Conservation (phyloP, 2,113 vertebrate genomes). For the Cepphus grylle region DNA sequence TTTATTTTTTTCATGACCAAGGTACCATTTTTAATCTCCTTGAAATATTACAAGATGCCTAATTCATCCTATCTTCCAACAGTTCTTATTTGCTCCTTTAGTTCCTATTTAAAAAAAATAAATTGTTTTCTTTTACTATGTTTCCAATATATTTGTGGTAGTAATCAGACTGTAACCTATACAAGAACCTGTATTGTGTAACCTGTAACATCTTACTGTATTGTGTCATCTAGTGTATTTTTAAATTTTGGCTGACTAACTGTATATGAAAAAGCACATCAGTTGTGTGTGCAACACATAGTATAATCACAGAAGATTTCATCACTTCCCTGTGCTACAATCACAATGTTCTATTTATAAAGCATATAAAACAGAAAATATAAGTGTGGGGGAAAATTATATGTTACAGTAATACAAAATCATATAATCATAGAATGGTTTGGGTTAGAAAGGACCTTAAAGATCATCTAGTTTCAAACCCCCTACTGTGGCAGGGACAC, state of each 20-base stretch:
- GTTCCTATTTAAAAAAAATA: not conserved
- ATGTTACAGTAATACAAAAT: not conserved
- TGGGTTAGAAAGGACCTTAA: no score
- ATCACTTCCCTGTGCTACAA: not conserved
- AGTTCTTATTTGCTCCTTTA: not conserved
- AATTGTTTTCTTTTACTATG: accelerated
- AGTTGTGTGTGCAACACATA: not conserved
- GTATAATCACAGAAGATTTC: not conserved
- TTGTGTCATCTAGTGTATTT: not conserved
- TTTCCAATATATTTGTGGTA: not conserved
- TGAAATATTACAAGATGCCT: not conserved
- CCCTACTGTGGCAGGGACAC: no score
- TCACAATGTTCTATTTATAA: not conserved
- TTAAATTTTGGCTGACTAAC: not conserved
- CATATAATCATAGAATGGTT: no score
- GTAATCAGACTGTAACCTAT: not conserved
- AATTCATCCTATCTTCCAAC: not conserved
- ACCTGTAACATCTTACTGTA: no score
- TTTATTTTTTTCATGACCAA: not conserved
- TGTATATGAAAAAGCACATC: not conserved
- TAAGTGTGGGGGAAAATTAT: not conserved
- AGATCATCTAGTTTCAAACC: no score
- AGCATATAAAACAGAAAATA: not conserved
- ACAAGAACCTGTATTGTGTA: not conserved
- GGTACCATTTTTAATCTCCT: not conserved